Evolutionary conservation across 2,113 vertebrate genomes (phyloP).

Genomic region (Elanoides forficatus): DNA sequence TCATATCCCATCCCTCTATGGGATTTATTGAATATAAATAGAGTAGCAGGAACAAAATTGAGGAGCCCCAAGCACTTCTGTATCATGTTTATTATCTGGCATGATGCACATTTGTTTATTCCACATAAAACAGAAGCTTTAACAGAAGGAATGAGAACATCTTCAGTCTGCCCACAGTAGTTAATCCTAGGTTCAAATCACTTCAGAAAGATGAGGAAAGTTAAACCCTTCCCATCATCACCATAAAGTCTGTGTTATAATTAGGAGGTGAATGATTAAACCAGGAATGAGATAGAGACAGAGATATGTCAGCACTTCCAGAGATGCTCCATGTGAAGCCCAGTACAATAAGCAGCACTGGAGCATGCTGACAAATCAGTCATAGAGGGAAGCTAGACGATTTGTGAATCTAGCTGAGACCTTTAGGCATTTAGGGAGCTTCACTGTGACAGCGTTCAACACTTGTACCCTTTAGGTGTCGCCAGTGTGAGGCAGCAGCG

Average conservation of each 20-base stretch:
- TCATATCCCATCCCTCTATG: background rate
- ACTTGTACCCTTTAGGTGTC: background rate
- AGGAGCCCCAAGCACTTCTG: slow-evolving; percentile 5
- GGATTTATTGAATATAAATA: slow-evolving; percentile 39
- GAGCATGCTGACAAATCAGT: background rate
- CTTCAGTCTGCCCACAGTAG: background rate
- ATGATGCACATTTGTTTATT: slow-evolving; percentile 33
- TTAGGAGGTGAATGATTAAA: slow-evolving; percentile 10
- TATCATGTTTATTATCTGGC: slow-evolving; percentile 10
- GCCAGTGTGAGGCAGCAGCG: background rate
- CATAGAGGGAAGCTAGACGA: background rate
- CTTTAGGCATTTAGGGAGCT: background rate
- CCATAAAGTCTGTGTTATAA: slow-evolving; percentile 5
- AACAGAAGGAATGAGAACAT: slow-evolving; percentile 8
- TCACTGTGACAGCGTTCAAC: background rate
- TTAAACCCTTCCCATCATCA: background rate
- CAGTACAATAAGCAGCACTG: background rate
- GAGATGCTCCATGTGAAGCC: background rate
- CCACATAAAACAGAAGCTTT: slow-evolving; percentile 1
- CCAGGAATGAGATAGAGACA: background rate
- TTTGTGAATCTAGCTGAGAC: background rate
- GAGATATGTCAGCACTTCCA: background rate
- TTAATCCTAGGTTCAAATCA: slow-evolving; percentile 21
- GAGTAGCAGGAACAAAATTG: background rate
- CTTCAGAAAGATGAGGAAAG: slow-evolving; percentile 22